Evolutionary conservation across 2,888 invertebrate species (phyloP).

Genomic region (Glaucopsyche alexis): DNA sequence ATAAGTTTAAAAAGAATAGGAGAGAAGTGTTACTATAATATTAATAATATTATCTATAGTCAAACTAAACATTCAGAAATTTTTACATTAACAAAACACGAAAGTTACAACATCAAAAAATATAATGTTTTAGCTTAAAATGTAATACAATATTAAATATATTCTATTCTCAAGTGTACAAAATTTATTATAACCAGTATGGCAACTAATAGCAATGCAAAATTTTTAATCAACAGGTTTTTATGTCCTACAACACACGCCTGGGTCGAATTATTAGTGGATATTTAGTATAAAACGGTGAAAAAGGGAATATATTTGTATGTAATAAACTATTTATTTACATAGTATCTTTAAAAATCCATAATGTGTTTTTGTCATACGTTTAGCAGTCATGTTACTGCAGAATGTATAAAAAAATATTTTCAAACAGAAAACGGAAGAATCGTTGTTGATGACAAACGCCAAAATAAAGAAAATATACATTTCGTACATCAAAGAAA

Average conservation of each 20-base stretch:
- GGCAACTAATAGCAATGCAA: constrained; percentile 10
- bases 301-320: not conserved
- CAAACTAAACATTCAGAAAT: not conserved
- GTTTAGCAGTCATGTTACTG: not conserved
- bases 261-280: not conserved
- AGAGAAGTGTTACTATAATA: no score
- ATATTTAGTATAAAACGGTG: not conserved
- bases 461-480: constrained; percentile 16
- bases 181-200: not conserved
- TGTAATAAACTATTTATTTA: not conserved
- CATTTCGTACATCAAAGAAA: constrained; percentile 4
- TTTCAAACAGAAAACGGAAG: constrained; percentile 6
- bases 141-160: not conserved
- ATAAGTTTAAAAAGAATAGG: not conserved
- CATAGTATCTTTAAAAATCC: not conserved
- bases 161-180: not conserved
- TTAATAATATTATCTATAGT: no score
- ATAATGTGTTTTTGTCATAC: not conserved
- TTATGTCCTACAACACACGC: not conserved
- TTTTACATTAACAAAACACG: not conserved
- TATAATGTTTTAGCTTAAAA: not conserved
- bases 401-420: not conserved
- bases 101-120: not conserved
- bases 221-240: not conserved
- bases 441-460: not conserved